A percentile compares a stretch with the other conserved stretches of the same genome.
Evolutionary conservation across 2,113 vertebrate genomes (phyloP).

Genomic region (Eurypyga helias): DNA sequence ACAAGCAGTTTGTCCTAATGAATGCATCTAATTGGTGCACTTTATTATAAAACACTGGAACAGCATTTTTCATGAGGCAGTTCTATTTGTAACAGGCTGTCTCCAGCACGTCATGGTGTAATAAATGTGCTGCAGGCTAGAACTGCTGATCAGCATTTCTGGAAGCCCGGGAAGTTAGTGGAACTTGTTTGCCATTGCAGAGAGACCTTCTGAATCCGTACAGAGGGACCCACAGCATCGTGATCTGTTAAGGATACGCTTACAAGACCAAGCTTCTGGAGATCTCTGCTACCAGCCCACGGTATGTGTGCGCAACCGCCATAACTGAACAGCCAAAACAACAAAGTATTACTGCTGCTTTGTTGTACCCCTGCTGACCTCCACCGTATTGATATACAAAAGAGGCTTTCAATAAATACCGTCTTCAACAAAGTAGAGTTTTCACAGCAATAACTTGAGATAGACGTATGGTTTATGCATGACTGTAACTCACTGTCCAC

Average conservation of each 20-base stretch:
- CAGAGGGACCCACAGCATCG: not conserved
- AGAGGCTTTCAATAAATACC: not conserved
- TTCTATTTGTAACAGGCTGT: constrained; percentile 86
- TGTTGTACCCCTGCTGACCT: not conserved
- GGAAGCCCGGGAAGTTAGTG: constrained; percentile 72
- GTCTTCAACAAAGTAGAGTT: not conserved
- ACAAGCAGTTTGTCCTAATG: constrained; percentile 85
- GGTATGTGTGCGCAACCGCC: rapidly evolving
- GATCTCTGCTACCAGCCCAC: not conserved
- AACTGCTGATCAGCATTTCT: constrained; percentile 86
- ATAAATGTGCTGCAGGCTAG: constrained; percentile 82
- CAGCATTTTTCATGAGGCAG: constrained; percentile 82
- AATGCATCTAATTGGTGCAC: constrained; percentile 85
- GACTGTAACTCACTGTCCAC: constrained; percentile 16
- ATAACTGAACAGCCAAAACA: not conserved
- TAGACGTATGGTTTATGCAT: constrained; percentile 31
- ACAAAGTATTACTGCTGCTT: not conserved
- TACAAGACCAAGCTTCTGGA: not conserved
- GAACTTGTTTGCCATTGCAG: constrained; percentile 73
- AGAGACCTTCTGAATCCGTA: constrained; percentile 64
- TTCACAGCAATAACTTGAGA: not conserved
- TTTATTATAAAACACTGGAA: constrained; percentile 84
- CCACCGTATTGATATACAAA: not conserved
- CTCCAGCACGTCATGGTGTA: constrained; percentile 79
- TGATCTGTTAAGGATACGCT: not conserved